A percentile compares a stretch with the other conserved stretches of the same genome.
These are phyloP conservation scores for Vanessa atalanta DNA, from an alignment of 1,140 invertebrate species.

Conservation along the genomic window DNA sequence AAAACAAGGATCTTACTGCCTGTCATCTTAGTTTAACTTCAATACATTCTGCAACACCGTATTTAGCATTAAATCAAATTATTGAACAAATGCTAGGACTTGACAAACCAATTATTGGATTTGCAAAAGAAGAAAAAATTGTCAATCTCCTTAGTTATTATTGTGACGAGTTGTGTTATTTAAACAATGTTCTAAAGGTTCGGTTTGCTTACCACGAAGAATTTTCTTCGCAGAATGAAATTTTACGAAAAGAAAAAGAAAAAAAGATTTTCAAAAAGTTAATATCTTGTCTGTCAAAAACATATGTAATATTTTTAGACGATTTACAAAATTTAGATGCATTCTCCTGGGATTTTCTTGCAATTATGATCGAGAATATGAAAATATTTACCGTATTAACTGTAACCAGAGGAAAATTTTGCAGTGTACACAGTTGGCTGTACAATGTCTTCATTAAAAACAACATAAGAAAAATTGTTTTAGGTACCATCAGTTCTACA, in stretches of 20 bases:
- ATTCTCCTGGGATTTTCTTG: slow-evolving; percentile 67
- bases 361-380: slow-evolving; percentile 53
- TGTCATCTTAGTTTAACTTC: slow-evolving; percentile 65
- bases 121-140: slow-evolving; percentile 73
- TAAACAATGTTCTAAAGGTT: slow-evolving; percentile 72
- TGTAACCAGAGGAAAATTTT: slow-evolving; percentile 65
- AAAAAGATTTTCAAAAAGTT: slow-evolving; percentile 63
- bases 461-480: slow-evolving; percentile 64
- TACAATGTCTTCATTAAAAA: slow-evolving; percentile 62
- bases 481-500: slow-evolving; percentile 53
- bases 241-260: slow-evolving; percentile 60
- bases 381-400: slow-evolving; percentile 65
- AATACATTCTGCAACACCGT: slow-evolving; percentile 71
- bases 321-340: slow-evolving; percentile 72
- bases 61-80: slow-evolving; percentile 72
- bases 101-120: slow-evolving; percentile 59
- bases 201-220: slow-evolving; percentile 71
- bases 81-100: slow-evolving; percentile 68
- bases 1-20: slow-evolving; percentile 51
- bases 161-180: slow-evolving; percentile 67
- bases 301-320: slow-evolving; percentile 65
- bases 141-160: slow-evolving; percentile 62
- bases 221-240: slow-evolving; percentile 52
- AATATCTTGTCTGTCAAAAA: slow-evolving; percentile 50
- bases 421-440: slow-evolving; percentile 59